These are phyloP conservation scores for Takifugu flavidus DNA, from an alignment of 2,113 vertebrate genomes.

Conservation along the genomic window DNA sequence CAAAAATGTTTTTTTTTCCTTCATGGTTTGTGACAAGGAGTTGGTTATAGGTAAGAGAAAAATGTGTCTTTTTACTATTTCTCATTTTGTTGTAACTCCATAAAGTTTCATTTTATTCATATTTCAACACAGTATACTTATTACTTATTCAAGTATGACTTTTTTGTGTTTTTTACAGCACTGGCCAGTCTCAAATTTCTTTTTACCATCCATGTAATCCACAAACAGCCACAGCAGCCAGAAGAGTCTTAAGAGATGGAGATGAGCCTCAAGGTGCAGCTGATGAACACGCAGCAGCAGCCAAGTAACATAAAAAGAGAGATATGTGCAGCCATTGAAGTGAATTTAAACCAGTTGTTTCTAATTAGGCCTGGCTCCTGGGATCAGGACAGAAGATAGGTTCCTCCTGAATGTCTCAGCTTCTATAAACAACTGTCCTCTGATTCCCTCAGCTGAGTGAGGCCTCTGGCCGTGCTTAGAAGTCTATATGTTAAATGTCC, in stretches of 20 bases:
- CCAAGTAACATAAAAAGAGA: constrained; percentile 74
- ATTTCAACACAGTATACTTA: too few species aligned
- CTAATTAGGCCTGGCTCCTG: constrained; percentile 75
- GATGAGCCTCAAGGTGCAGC: constrained; percentile 68
- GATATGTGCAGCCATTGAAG: constrained; percentile 66
- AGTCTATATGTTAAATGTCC: constrained; percentile 31
- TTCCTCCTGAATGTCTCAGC: constrained; percentile 73
- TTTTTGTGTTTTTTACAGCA: too few species aligned
- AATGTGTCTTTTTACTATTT: too few species aligned
- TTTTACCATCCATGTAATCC: constrained; percentile 62
- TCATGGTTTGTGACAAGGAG: too few species aligned
- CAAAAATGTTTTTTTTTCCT: too few species aligned
- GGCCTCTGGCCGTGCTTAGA: constrained; percentile 62
- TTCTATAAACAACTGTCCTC: constrained; percentile 76
- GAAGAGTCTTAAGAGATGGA: constrained; percentile 57
- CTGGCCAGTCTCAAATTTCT: constrained; percentile 46
- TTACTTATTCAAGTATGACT: too few species aligned
- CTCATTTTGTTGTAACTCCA: too few species aligned
- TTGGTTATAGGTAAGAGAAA: too few species aligned
- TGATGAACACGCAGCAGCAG: constrained; percentile 65
- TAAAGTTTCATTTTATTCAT: too few species aligned
- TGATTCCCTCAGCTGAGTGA: constrained; percentile 57
- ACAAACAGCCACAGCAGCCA: constrained; percentile 41
- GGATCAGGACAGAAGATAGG: constrained; percentile 74
- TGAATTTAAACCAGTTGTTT: constrained; percentile 75